Conservation (phyloP, 64 coral and sea anemone species). For the Hydrozoanthus tunicans region DNA sequence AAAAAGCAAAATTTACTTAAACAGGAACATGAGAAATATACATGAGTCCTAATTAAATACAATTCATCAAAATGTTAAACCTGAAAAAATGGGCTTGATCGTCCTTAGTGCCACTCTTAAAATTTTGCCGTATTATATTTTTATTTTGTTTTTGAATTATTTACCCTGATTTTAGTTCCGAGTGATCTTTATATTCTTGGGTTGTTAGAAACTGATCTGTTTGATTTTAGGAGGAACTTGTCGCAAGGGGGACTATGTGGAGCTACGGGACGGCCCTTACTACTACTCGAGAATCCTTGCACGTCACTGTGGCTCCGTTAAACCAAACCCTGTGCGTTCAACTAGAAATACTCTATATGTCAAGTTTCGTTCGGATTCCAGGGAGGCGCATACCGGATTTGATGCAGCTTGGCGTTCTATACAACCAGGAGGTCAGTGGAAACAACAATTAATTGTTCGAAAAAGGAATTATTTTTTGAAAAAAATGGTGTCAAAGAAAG, state of each 20-base stretch:
- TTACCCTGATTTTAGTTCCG: neutral
- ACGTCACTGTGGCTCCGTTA: conserved; percentile 32
- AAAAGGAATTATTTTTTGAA: too few species aligned
- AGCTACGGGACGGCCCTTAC: conserved; percentile 23
- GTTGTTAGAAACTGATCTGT: neutral
- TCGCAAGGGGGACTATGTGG: conserved; percentile 38
- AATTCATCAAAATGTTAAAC: too few species aligned
- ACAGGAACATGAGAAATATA: too few species aligned
- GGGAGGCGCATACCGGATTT: conserved; percentile 15
- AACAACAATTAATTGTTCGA: neutral
- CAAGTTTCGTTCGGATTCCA: conserved; percentile 51
- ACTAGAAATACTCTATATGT: conserved; percentile 4
- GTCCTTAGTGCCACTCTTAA: too few species aligned
- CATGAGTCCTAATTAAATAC: too few species aligned
- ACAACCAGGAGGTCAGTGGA: conserved; percentile 31
- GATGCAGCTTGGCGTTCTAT: conserved; percentile 29
- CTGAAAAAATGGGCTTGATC: too few species aligned
- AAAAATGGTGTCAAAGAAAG: too few species aligned
- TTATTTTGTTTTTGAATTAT: too few species aligned
- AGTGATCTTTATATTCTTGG: neutral
- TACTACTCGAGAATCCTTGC: conserved; percentile 22
- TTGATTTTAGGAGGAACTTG: conserved; percentile 20
- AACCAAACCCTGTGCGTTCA: conserved; percentile 27
- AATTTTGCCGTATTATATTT: too few species aligned
- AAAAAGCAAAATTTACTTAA: too few species aligned